Base-by-base conservation (phyloP, 2,113 vertebrate genomes). In the Struthidea cinerea region DNA sequence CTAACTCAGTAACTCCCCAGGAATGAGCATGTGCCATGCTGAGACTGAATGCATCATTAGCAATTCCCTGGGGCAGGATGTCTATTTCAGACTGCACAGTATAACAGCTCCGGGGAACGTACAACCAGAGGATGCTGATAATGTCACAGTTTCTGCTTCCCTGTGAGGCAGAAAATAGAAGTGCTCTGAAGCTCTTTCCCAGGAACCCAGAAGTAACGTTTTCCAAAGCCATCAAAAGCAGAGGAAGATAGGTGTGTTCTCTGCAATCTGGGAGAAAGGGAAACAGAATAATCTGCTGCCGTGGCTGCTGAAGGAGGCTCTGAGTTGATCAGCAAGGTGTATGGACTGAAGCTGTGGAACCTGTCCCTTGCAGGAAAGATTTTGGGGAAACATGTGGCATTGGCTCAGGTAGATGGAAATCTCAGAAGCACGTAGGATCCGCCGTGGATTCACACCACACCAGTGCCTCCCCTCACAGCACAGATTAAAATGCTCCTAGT, bases 21-120 rank as follows among this genome's bases (percentile, higher is more conserved):
- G 95, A 96, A 96, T 96, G 87, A 95, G 87, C 94, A 79, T 88
- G 94, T 96, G 93, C 94, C 82, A 44, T n/a, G 87, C 90, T 96
- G 93, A 89, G 93, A 70, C 50, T 74, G 87, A 91, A 82, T 85
- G 82, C 93, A 94, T 89, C 94, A 87, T 91, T 94, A 91, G 63
- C 93, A 95, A 94, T 80, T 91, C 94, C 93, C 91, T 7, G 47
- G 86, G 90, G 91, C 82, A 0, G 3, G 69, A 90, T 85, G 82
- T 89, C 94, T 95, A 84, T 94, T 97, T 96, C 95, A 96, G 87
- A 96, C 61, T 60, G 82, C 2, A 21, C 71, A 67, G 55, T 89
- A 23, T 94, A 94, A 87, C 94, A 91, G 93, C 87, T 95, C 79
- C 85, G 78, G 92, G 87, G 94, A 95, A 94, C 68, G 8, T 16